These are phyloP conservation scores for Riptortus pedestris DNA, from an alignment of 1,140 invertebrate species.

Conservation along the genomic window DNA sequence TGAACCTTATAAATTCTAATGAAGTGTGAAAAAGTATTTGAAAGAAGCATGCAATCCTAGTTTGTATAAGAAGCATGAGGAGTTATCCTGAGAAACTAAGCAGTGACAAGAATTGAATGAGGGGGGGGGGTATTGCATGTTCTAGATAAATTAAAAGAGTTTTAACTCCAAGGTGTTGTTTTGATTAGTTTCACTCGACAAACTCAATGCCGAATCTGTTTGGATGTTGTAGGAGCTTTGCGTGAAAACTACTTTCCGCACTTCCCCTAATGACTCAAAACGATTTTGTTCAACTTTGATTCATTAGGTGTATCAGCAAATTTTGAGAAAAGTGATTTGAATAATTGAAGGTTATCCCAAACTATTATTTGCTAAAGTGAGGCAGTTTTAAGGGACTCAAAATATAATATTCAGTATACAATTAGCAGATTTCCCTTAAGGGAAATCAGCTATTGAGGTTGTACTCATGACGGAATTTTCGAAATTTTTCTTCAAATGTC, in stretches of 20 bases:
- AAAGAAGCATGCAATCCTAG: neutral
- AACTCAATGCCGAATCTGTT: neutral
- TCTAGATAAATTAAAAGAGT: constrained; percentile 15
- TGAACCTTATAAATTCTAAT: too few relatives aligned
- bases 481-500: too few relatives aligned
- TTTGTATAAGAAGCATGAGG: neutral
- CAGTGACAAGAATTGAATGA: neutral
- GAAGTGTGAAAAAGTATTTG: too few relatives aligned
- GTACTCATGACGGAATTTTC: too few relatives aligned
- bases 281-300: neutral
- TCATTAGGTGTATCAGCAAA: neutral
- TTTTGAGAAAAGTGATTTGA: neutral
- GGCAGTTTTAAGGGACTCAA: too few relatives aligned
- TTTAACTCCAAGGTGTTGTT: constrained; percentile 12
- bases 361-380: too few relatives aligned
- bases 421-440: too few relatives aligned
- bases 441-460: too few relatives aligned
- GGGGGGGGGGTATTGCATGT: neutral
- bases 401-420: too few relatives aligned
- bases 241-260: constrained; percentile 10
- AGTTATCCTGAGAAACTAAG: neutral
- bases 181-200: constrained; percentile 8
- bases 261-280: neutral
- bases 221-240: constrained; percentile 1
- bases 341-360: too few relatives aligned